Percentiles rank a stretch among this genome's conserved stretches.
Evolutionary conservation across 2,113 vertebrate species (phyloP).

Genomic region (Tupaia chinensis): DNA sequence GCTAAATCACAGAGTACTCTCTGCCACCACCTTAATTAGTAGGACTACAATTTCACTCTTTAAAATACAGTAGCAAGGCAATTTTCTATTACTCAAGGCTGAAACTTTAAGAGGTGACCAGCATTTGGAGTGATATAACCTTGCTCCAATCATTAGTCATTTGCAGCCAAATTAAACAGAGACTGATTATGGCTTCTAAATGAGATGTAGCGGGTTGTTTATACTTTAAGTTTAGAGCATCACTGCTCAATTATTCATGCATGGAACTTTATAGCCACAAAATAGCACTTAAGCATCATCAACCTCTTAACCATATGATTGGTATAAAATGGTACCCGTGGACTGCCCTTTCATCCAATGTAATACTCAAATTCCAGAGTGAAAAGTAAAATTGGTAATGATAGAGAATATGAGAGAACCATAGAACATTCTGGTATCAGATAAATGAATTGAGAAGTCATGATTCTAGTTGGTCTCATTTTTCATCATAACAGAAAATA

Average conservation of each 20-base stretch:
- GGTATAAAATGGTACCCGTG: neutral
- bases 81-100: neutral
- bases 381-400: neutral
- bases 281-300: neutral
- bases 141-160: constrained; percentile 34
- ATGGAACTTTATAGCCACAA: constrained; percentile 39
- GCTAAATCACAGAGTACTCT: neutral
- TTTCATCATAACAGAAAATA: constrained; percentile 19
- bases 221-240: constrained; percentile 23
- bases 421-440: neutral
- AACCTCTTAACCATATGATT: neutral
- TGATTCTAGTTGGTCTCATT: neutral
- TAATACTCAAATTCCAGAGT: neutral
- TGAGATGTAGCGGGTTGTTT: constrained; percentile 22
- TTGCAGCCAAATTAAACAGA: constrained; percentile 57
- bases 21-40: neutral
- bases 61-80: neutral
- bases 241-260: constrained; percentile 38
- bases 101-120: constrained; percentile 1
- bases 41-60: neutral
- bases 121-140: neutral
- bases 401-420: neutral
- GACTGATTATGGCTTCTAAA: constrained; percentile 1
- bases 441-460: neutral
- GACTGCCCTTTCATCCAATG: neutral